phyloP scores from a whole-genome alignment of 2,113 vertebrate species.

The Cochlearius cochlearius region DNA sequence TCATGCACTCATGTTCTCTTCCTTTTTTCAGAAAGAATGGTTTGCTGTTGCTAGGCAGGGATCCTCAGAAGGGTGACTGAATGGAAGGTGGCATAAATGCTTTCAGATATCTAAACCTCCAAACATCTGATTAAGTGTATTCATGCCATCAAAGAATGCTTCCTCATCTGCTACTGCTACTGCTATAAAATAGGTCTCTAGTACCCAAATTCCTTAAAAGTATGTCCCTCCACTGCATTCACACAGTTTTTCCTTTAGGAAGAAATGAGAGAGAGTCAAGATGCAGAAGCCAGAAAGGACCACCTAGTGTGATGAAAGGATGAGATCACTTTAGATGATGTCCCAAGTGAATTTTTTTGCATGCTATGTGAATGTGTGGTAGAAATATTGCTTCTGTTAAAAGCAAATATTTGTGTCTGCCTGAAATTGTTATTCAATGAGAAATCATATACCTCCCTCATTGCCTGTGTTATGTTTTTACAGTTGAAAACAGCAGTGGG shows the following conservation, averaged over 20 bases:
- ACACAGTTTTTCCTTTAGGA: not conserved
- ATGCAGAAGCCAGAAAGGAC: not conserved
- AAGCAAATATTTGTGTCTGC: conserved; percentile 20
- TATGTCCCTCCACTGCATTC: not conserved
- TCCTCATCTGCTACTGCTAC: not conserved
- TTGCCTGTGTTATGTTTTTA: not conserved
- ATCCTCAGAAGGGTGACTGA: not conserved
- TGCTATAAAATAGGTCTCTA: not conserved
- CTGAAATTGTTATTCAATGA: not conserved
- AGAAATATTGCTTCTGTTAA: not conserved
- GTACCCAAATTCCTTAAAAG: not conserved
- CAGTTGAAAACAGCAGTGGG: not conserved
- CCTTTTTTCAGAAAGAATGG: not conserved
- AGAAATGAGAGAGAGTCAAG: not conserved
- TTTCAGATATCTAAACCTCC: not conserved
- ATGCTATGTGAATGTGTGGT: not conserved
- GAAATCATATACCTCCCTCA: not conserved
- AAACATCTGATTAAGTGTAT: not conserved
- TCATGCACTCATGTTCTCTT: not conserved
- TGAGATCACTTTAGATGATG: not conserved
- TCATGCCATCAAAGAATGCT: not conserved
- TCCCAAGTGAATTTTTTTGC: not conserved
- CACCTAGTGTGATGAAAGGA: not conserved
- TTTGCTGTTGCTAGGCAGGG: not conserved
- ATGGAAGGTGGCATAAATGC: not conserved